Evolutionary conservation across 2,888 invertebrate genomes (phyloP), one percentile per base, ranked within the genome.

Genomic region (Julus scanicus): DNA sequence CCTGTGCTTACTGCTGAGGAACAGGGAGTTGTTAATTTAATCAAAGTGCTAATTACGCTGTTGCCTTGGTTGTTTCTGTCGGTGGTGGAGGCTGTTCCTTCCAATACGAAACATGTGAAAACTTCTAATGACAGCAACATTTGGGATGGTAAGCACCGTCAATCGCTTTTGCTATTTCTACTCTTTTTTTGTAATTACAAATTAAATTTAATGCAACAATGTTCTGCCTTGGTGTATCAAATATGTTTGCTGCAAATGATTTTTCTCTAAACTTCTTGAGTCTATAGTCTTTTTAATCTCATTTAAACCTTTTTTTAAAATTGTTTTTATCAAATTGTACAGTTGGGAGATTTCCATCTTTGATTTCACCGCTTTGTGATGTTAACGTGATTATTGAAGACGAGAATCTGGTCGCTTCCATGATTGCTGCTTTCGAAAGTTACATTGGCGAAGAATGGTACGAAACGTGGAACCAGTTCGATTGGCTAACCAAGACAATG

Each of bases 401-500:
- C 89, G 92, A 93, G 9, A 93, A 94, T 86, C 93, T 94, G 39
- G 93, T 95, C 90, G 93, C 94, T 87, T 92, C 94, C 90, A 92
- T 95, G 88, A 91, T 94, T 84, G 93, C 93, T 87, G 93, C 94
- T 86, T 95, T 95, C 93, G 94, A 95, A 92, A 93, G 93, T 90
- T 93, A 94, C 90, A 94, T 95, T 89, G 93, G 94, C 8, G 93
- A 94, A 90, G 94, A 94, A 90, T 89, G 94, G 94, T 92, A 92
- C 90, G 92, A 92, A 89, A 91, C 92, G 90, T 97, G 96, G 96
- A 92, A 94, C 15, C 95, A 95, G 91, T 93, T 96, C 89, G 94
- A 94, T 89, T 96, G 96, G 92, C 90, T 92, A 63, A 91, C 91
- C 4, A 91, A 92, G 89, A 91, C 92, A 89, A 90, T 92, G 92